Evolutionary conservation across 2,113 vertebrate species (phyloP).

Genomic region (Tragelaphus scriptus): DNA sequence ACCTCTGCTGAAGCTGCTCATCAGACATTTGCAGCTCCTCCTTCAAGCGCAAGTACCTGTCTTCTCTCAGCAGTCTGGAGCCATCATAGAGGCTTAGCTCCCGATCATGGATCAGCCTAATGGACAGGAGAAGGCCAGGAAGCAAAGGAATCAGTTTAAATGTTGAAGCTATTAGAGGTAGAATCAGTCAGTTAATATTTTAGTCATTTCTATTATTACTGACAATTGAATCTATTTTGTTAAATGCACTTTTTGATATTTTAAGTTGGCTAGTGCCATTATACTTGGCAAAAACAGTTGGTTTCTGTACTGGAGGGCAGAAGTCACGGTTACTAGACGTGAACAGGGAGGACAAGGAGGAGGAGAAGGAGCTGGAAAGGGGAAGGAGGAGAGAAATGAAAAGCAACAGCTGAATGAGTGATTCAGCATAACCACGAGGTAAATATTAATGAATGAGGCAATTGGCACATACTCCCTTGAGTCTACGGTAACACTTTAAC

Average conservation of each 20-base stretch:
- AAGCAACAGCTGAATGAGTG: not conserved
- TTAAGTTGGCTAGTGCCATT: not conserved
- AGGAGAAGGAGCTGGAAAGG: not conserved
- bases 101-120: constrained; percentile 93
- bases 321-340: not conserved
- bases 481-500: not conserved
- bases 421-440: not conserved
- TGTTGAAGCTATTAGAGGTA: not conserved
- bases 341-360: not conserved
- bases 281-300: not conserved
- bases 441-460: not conserved
- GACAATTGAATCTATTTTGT: not conserved
- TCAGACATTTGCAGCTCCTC: constrained; percentile 87
- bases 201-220: not conserved
- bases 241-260: not conserved
- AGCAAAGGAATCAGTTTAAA: not conserved
- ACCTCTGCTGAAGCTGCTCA: constrained; percentile 89
- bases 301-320: not conserved
- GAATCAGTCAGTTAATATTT: not conserved
- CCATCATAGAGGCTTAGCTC: constrained; percentile 96
- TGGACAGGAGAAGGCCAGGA: not conserved
- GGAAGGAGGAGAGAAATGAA: not conserved
- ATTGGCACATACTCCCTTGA: not conserved
- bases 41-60: constrained; percentile 90
- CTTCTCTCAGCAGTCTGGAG: constrained; percentile 89